These are phyloP conservation scores for Petrocephalus microphthalmus DNA, from an alignment of 2,113 vertebrate species.

Conservation along the genomic window DNA sequence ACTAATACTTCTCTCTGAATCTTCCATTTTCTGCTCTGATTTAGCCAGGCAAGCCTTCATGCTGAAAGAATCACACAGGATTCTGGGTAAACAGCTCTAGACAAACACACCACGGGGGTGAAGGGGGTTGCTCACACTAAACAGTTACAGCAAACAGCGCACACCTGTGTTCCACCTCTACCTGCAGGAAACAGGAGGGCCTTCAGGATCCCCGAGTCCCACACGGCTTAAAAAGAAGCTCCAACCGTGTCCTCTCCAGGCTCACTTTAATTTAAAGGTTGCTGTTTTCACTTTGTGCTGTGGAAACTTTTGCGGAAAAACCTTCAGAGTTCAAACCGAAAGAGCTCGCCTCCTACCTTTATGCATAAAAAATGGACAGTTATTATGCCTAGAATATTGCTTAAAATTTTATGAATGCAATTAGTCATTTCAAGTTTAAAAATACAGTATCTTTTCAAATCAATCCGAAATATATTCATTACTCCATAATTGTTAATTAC, in stretches of 20 bases:
- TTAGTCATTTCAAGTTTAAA: background rate
- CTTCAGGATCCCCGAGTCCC: background rate
- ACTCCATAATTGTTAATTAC: background rate
- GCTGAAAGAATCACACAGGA: background rate
- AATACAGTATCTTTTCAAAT: background rate
- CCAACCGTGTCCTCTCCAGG: background rate
- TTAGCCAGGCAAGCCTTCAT: background rate
- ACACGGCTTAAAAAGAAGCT: background rate
- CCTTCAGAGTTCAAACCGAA: background rate
- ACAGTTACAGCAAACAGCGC: background rate
- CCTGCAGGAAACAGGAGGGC: background rate
- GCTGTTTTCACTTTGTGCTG: background rate
- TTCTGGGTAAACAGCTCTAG: background rate
- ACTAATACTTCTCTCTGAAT: background rate
- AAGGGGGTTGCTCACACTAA: background rate
- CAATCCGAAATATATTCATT: background rate
- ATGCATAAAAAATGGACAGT: background rate
- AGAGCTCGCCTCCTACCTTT: background rate
- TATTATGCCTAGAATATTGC: background rate
- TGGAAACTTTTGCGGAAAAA: background rate
- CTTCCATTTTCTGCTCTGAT: background rate
- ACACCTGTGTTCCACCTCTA: background rate
- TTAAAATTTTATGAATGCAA: background rate
- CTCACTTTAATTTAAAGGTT: background rate
- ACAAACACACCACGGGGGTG: background rate